These are phyloP conservation scores for Champsocephalus esox DNA, from an alignment of 2,797 vertebrate genomes.

Conservation along the genomic window DNA sequence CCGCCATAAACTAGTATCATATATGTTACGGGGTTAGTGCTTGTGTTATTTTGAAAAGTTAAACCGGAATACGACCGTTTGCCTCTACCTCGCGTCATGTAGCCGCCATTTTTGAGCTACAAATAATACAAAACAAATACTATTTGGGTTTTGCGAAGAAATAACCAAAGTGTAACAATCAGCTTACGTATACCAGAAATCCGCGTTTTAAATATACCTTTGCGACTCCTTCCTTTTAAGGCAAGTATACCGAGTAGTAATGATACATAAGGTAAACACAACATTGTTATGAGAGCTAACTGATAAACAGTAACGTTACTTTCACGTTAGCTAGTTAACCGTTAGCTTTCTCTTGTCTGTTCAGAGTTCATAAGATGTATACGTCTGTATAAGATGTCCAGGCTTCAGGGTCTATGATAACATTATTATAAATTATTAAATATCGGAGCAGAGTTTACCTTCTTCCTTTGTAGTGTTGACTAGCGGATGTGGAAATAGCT, in stretches of 20 bases:
- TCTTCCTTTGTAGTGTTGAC: neutral
- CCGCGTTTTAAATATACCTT: neutral
- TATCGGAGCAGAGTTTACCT: neutral
- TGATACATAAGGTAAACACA: neutral
- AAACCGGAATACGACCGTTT: neutral
- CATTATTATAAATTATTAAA: neutral
- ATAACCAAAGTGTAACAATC: neutral
- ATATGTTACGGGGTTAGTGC: too few species aligned
- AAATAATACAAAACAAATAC: conserved; percentile 15
- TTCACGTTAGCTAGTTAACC: neutral
- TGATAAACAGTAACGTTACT: neutral
- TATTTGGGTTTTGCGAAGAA: conserved; percentile 5
- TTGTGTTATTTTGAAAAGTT: neutral
- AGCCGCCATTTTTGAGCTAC: conserved; percentile 20
- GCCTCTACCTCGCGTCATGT: neutral
- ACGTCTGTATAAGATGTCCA: neutral
- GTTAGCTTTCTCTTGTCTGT: neutral
- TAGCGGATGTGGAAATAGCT: conserved; percentile 18
- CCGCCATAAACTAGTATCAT: neutral
- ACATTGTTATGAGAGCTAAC: neutral
- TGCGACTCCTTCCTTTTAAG: neutral
- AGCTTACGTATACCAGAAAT: fast-evolving
- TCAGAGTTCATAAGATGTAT: neutral
- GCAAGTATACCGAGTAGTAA: neutral
- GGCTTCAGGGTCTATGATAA: too few species aligned